Conservation (phyloP, 1,140 invertebrate genomes). For the Sarcophaga bullata region DNA sequence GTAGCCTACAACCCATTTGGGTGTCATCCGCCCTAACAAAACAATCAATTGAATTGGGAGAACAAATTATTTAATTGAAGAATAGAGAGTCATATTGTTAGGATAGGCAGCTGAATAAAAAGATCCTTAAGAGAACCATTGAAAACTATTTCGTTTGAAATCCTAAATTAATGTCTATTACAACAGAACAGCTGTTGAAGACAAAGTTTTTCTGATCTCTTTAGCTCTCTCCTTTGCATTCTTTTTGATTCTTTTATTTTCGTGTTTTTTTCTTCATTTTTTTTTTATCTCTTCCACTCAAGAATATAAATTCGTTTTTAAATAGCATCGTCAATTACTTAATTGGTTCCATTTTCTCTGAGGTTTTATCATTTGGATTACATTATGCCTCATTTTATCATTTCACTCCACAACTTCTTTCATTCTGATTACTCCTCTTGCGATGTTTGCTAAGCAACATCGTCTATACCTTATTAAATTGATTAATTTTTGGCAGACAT, state of each 20-base stretch:
- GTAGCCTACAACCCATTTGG: background rate
- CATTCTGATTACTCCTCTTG: background rate
- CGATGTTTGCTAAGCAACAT: conserved; percentile 20
- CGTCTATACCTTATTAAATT: conserved; percentile 28
- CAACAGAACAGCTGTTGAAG: background rate
- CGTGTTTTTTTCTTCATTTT: no score
- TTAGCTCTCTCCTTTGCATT: no score
- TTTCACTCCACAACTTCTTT: background rate
- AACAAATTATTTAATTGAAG: conserved; percentile 1
- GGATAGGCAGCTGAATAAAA: background rate
- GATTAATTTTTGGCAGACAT: conserved; percentile 34
- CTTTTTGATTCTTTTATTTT: background rate
- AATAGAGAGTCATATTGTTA: background rate
- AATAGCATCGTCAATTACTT: conserved; percentile 29
- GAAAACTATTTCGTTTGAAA: background rate
- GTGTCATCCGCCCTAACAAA: background rate
- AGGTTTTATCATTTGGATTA: conserved; percentile 10
- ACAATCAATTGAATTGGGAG: background rate
- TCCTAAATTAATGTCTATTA: background rate
- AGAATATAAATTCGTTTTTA: conserved; percentile 32
- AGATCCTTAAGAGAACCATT: background rate
- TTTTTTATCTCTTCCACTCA: background rate
- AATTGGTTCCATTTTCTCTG: conserved; percentile 29
- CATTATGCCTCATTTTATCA: no score
- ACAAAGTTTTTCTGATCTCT: background rate